phyloP scores from a whole-genome alignment of 1,140 invertebrate genomes.

The Manduca sexta region DNA sequence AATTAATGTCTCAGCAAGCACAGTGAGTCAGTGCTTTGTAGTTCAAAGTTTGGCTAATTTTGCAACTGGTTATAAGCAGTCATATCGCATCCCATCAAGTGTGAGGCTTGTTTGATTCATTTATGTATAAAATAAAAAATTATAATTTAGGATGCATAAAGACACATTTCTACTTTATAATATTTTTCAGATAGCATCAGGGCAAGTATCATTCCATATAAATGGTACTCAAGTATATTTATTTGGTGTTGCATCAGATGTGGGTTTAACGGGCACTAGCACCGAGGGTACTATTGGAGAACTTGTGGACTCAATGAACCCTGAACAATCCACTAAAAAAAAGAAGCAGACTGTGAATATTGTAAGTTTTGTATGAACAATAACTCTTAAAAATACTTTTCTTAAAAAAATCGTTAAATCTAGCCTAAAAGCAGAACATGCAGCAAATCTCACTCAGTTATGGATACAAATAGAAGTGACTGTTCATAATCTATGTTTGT shows the following conservation, averaged over 20 bases:
- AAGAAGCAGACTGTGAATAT: slow-evolving; percentile 65
- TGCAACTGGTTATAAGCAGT: too few species aligned
- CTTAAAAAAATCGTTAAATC: too few species aligned
- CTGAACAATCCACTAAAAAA: slow-evolving; percentile 57
- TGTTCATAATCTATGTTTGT: too few species aligned
- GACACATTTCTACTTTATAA: slow-evolving; percentile 1
- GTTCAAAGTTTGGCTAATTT: too few species aligned
- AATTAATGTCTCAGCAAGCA: too few species aligned
- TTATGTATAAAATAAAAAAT: neutral
- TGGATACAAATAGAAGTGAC: too few species aligned
- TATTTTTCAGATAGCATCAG: slow-evolving; percentile 74
- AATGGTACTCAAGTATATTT: slow-evolving; percentile 75
- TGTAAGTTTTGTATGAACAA: slow-evolving; percentile 50
- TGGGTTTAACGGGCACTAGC: slow-evolving; percentile 70
- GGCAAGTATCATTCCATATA: slow-evolving; percentile 78
- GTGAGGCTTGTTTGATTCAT: too few species aligned
- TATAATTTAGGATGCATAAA: neutral
- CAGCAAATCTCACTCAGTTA: too few species aligned
- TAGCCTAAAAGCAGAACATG: too few species aligned
- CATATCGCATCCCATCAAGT: too few species aligned
- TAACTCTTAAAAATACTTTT: too few species aligned
- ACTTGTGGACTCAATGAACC: slow-evolving; percentile 63
- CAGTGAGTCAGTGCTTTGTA: too few species aligned
- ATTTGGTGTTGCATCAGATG: slow-evolving; percentile 72
- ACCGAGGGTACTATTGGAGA: slow-evolving; percentile 74